phyloP scores from a whole-genome alignment of 2,888 invertebrate genomes.

The Pycnomerus fuliginosus region DNA sequence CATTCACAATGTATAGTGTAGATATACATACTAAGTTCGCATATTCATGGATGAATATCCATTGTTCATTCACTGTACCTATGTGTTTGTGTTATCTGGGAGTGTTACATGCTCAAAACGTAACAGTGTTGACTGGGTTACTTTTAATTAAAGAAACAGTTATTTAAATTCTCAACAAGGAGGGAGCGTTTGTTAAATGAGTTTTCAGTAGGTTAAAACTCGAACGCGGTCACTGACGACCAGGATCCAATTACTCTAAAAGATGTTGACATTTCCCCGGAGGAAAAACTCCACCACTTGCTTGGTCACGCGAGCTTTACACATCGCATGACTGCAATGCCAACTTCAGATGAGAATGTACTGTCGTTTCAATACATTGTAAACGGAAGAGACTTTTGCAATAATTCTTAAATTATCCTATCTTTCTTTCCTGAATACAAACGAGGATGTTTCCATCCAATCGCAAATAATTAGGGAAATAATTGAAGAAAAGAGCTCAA shows the following conservation, averaged over 20 bases:
- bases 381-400: not conserved
- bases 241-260: slow-evolving; percentile 28
- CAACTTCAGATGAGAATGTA: slow-evolving; percentile 20
- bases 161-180: too few species aligned
- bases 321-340: slow-evolving; percentile 26
- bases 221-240: slow-evolving; percentile 25
- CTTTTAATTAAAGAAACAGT: too few species aligned
- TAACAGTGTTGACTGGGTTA: too few species aligned
- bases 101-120: too few species aligned
- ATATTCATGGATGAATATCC: too few species aligned
- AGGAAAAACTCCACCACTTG: slow-evolving; percentile 27
- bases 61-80: too few species aligned
- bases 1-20: too few species aligned
- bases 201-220: slow-evolving; percentile 31
- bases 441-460: slow-evolving; percentile 5
- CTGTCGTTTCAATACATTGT: slow-evolving; percentile 27
- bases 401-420: slow-evolving; percentile 11
- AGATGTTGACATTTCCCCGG: slow-evolving; percentile 30
- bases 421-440: slow-evolving; percentile 6
- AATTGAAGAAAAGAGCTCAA: too few species aligned
- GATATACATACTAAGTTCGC: too few species aligned
- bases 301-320: slow-evolving; percentile 27
- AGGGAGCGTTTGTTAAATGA: slow-evolving; percentile 29
- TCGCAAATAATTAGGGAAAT: too few species aligned
- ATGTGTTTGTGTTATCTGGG: too few species aligned